Conservation (phyloP, 2,797 vertebrate genomes). For the Peromyscus nudipes region DNA sequence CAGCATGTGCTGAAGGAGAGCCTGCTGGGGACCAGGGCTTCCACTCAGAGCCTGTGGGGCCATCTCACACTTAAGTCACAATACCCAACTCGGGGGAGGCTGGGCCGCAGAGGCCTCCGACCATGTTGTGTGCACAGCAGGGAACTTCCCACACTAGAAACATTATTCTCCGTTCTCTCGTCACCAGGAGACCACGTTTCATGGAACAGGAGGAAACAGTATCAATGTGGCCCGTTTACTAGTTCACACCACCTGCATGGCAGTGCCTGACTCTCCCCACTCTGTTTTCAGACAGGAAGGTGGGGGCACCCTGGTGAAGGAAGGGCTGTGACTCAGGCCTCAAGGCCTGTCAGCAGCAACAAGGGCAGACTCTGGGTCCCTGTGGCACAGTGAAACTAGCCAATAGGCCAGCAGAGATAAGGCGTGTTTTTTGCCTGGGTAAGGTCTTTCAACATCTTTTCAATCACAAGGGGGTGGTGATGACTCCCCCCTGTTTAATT, state of each 20-base stretch:
- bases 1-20: no score
- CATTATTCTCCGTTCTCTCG: background rate
- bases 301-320: no score
- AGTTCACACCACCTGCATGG: background rate
- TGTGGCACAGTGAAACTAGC: background rate
- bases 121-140: background rate
- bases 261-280: rapidly evolving
- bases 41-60: background rate
- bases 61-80: background rate
- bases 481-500: background rate
- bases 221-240: background rate
- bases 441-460: slow-evolving; percentile 25
- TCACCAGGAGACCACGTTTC: background rate
- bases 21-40: no score
- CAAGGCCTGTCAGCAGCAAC: background rate
- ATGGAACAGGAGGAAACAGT: background rate
- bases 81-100: background rate
- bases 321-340: background rate
- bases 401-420: background rate
- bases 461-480: background rate
- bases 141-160: background rate
- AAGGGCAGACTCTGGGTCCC: background rate
- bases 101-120: no score
- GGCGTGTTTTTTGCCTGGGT: background rate
- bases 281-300: background rate